Percentiles rank a stretch among this genome's conserved stretches.
Conservation (phyloP, 1,140 invertebrate genomes). For the Cotesia chilonis region DNA sequence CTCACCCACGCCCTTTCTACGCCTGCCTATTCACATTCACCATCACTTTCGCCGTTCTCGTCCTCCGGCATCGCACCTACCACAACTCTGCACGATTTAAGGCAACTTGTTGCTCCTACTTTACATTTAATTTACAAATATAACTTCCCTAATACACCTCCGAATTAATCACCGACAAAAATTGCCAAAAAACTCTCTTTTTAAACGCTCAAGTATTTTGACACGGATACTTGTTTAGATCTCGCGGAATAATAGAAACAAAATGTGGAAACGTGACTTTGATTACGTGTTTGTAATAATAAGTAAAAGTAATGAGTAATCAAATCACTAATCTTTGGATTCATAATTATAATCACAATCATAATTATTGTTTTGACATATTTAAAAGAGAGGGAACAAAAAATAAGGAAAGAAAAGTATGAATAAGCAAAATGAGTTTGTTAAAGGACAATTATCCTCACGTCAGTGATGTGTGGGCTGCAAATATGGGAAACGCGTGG, state of each 20-base stretch:
- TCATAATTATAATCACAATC: too few relatives aligned
- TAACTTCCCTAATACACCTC: constrained; percentile 12
- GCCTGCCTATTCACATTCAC: constrained; percentile 36
- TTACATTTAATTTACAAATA: constrained; percentile 32
- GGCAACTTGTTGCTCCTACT: constrained; percentile 49
- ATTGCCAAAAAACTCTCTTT: too few relatives aligned
- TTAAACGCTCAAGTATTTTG: background rate
- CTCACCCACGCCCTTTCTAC: constrained; percentile 38
- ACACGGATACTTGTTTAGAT: constrained; percentile 35
- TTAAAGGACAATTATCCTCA: constrained; percentile 46
- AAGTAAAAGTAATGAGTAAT: constrained; percentile 24
- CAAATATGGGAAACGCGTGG: constrained; percentile 36
- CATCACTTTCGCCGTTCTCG: constrained; percentile 26
- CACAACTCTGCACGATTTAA: constrained; percentile 35
- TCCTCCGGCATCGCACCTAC: constrained; percentile 32
- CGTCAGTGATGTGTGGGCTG: constrained; percentile 22
- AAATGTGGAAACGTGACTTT: too few relatives aligned
- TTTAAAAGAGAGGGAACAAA: background rate
- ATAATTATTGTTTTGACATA: background rate
- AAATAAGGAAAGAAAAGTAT: background rate
- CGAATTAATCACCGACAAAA: too few relatives aligned
- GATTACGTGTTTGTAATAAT: constrained; percentile 6
- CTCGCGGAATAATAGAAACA: background rate
- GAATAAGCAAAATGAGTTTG: constrained; percentile 19
- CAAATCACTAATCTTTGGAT: background rate